These are phyloP conservation scores for Campoplex nolae DNA, from an alignment of 2,888 invertebrate genomes.

Conservation along the genomic window DNA sequence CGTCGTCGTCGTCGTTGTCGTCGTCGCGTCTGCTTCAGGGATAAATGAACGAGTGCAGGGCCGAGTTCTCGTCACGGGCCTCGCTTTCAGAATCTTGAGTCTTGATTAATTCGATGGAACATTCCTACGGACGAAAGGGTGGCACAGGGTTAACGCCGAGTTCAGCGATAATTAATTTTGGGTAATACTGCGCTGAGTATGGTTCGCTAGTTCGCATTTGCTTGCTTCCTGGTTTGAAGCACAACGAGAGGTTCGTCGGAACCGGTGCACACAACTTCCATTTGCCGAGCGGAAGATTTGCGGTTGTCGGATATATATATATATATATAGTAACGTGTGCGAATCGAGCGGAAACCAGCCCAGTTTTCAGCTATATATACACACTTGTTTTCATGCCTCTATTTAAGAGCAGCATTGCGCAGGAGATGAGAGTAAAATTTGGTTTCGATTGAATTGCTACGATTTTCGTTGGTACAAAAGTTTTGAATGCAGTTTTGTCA, in stretches of 20 bases:
- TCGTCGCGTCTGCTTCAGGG: constrained; percentile 28
- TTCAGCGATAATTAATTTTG: constrained; percentile 68
- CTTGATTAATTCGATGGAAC: constrained; percentile 68
- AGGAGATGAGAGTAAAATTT: not conserved
- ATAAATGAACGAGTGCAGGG: constrained; percentile 51
- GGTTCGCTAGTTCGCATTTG: constrained; percentile 53
- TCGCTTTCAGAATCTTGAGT: constrained; percentile 65
- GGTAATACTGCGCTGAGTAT: constrained; percentile 50
- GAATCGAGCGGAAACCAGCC: constrained; percentile 22
- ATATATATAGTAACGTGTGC: constrained; percentile 14
- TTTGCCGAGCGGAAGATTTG: constrained; percentile 45
- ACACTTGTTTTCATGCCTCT: not conserved
- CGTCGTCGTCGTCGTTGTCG: constrained; percentile 29
- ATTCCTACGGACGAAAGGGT: constrained; percentile 56
- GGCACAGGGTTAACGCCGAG: constrained; percentile 50
- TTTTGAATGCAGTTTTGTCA: not conserved
- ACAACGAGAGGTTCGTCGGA: constrained; percentile 28
- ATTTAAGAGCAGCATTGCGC: constrained; percentile 4
- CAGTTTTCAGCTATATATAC: constrained; percentile 3
- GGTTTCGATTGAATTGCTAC: constrained; percentile 1
- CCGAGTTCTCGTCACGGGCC: constrained; percentile 55
- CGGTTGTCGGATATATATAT: not conserved
- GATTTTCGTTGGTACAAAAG: not conserved
- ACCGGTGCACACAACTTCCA: constrained; percentile 43
- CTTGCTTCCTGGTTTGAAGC: constrained; percentile 38